Conservation (phyloP, 2,888 invertebrate genomes). For the Merodon equestris region DNA sequence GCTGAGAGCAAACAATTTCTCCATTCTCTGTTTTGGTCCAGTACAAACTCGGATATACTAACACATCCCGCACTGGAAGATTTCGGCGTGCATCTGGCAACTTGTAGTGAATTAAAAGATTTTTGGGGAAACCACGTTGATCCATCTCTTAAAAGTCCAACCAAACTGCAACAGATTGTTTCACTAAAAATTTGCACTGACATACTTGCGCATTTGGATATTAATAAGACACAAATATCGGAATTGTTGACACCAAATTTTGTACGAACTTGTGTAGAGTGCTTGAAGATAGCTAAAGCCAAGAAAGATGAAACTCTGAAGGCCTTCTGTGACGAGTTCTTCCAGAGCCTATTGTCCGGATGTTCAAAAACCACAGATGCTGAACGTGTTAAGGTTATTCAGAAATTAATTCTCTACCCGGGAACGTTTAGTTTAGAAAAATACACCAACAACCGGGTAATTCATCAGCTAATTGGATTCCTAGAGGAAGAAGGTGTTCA, state of each 20-base stretch:
- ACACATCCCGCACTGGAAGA: slow-evolving; percentile 84
- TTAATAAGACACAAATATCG: slow-evolving; percentile 80
- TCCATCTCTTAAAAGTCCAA: slow-evolving; percentile 79
- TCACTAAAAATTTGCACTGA: slow-evolving; percentile 82
- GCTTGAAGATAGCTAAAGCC: slow-evolving; percentile 80
- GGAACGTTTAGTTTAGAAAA: slow-evolving; percentile 88
- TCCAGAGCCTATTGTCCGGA: slow-evolving; percentile 80
- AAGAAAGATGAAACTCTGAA: slow-evolving; percentile 72
- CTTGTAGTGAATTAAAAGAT: slow-evolving; percentile 79
- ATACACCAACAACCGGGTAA: slow-evolving; percentile 83
- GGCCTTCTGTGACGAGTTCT: slow-evolving; percentile 78
- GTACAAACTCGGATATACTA: slow-evolving; percentile 76
- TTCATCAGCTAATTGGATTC: slow-evolving; percentile 83
- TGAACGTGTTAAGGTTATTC: slow-evolving; percentile 82
- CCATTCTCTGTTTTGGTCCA: slow-evolving; percentile 83
- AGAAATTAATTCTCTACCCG: slow-evolving; percentile 84
- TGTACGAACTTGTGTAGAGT: slow-evolving; percentile 82
- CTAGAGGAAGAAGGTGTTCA: slow-evolving; percentile 83
- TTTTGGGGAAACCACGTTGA: slow-evolving; percentile 82
- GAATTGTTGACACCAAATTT: slow-evolving; percentile 83
- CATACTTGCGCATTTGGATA: slow-evolving; percentile 80
- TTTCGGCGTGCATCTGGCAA: slow-evolving; percentile 81
- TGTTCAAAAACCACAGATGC: slow-evolving; percentile 80
- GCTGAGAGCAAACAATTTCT: slow-evolving; percentile 81
- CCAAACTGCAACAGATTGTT: slow-evolving; percentile 82